Conservation (phyloP, 2,888 invertebrate species). For the Chloromyia formosa region DNA sequence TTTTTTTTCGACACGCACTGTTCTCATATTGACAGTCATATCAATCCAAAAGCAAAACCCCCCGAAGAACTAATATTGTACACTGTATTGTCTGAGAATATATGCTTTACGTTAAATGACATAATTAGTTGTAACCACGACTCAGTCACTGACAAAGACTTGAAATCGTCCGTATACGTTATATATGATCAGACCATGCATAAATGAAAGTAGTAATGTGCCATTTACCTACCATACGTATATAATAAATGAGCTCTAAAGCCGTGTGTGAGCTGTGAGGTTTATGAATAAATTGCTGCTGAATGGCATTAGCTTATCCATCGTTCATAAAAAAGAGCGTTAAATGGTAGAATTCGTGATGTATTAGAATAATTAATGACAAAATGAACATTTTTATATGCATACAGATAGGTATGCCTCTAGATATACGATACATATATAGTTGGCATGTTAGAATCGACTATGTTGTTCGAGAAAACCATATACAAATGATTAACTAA, state of each 20-base stretch:
- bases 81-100: too few relatives aligned
- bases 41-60: background rate
- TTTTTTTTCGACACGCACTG: too few relatives aligned
- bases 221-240: background rate
- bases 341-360: conserved; percentile 13
- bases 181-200: too few relatives aligned
- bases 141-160: background rate
- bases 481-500: conserved; percentile 5
- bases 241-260: background rate
- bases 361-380: conserved; percentile 6
- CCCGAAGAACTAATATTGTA: too few relatives aligned
- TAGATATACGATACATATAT: too few relatives aligned
- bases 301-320: conserved; percentile 14
- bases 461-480: too few relatives aligned
- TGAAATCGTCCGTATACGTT: background rate
- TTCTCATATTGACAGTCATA: background rate
- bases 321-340: conserved; percentile 4
- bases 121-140: conserved; percentile 20
- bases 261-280: background rate
- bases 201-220: too few relatives aligned
- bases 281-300: background rate
- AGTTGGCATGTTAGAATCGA: too few relatives aligned
- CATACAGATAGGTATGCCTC: too few relatives aligned
- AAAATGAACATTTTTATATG: background rate
- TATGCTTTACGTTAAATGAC: conserved; percentile 16